phyloP scores from a whole-genome alignment of 35 echinoderm and acorn worm genomes.

The Lytechinus variegatus region DNA sequence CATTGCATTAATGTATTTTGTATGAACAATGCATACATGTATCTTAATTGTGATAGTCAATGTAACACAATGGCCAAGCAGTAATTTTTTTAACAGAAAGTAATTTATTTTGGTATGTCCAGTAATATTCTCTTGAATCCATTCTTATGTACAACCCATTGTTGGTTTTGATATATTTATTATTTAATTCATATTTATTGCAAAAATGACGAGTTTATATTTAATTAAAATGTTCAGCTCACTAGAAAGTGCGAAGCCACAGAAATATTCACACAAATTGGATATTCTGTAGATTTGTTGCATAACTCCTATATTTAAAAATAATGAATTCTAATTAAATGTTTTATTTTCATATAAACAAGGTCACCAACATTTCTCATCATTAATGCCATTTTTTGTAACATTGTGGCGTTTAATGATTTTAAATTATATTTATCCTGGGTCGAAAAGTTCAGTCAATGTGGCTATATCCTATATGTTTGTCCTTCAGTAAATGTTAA shows the following conservation, averaged over 20 bases:
- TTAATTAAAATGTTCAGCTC: background rate
- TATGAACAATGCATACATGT: background rate
- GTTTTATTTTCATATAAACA: too few species aligned
- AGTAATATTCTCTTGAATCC: background rate
- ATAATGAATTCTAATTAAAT: too few species aligned
- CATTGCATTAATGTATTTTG: background rate
- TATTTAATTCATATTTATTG: conserved; percentile 3
- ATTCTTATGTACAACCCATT: background rate
- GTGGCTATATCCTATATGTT: too few species aligned
- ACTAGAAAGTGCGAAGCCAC: background rate
- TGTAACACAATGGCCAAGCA: background rate
- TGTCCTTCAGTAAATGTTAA: too few species aligned
- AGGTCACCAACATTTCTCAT: too few species aligned
- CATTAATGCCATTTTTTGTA: too few species aligned
- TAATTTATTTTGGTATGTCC: background rate
- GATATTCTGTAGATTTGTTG: too few species aligned
- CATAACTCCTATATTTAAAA: too few species aligned
- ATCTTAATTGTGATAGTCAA: background rate
- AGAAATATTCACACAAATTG: background rate
- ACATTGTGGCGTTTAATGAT: too few species aligned
- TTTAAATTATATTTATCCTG: too few species aligned
- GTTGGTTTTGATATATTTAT: background rate
- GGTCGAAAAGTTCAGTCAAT: too few species aligned
- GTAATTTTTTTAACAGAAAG: background rate
- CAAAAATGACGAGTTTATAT: background rate